A percentile compares a stretch with the other conserved stretches of the same genome.
phyloP scores from a whole-genome alignment of 1,140 invertebrate species.

The Calephelis nemesis region DNA sequence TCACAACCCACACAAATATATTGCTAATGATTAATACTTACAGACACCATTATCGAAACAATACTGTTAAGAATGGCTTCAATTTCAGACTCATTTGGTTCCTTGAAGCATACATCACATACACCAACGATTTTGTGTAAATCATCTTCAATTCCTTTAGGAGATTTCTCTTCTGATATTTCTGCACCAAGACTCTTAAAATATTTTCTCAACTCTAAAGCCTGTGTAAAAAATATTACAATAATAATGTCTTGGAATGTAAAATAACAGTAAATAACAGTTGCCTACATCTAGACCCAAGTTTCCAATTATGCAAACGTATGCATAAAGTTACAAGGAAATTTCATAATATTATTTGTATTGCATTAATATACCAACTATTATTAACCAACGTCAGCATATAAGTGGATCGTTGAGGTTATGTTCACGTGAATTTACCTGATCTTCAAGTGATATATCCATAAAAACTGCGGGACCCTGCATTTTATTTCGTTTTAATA shows the following conservation, averaged over 20 bases:
- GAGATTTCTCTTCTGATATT: constrained; percentile 93
- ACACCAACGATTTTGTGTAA: constrained; percentile 96
- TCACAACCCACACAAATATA: no score
- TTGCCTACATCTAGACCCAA: no score
- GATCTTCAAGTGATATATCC: constrained; percentile 88
- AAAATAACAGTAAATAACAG: no score
- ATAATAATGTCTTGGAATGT: constrained; percentile 21
- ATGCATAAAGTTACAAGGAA: no score
- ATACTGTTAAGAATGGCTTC: constrained; percentile 93
- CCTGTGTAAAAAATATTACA: constrained; percentile 79
- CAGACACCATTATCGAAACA: constrained; percentile 94
- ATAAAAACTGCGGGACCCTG: constrained; percentile 89
- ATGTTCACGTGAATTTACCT: constrained; percentile 80
- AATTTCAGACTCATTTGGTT: constrained; percentile 88
- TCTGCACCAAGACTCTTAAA: constrained; percentile 95
- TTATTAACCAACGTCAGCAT: neutral
- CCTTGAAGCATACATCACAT: constrained; percentile 94
- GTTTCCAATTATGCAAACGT: no score
- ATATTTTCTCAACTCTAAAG: constrained; percentile 92
- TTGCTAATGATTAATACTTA: constrained; percentile 70
- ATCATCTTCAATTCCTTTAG: constrained; percentile 95
- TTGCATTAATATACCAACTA: no score
- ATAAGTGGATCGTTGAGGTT: constrained; percentile 43
- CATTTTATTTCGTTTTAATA: constrained; percentile 73
- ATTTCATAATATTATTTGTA: no score